Evolutionary conservation across 1,140 invertebrate genomes (phyloP).

Genomic region (Radopholus similis): DNA sequence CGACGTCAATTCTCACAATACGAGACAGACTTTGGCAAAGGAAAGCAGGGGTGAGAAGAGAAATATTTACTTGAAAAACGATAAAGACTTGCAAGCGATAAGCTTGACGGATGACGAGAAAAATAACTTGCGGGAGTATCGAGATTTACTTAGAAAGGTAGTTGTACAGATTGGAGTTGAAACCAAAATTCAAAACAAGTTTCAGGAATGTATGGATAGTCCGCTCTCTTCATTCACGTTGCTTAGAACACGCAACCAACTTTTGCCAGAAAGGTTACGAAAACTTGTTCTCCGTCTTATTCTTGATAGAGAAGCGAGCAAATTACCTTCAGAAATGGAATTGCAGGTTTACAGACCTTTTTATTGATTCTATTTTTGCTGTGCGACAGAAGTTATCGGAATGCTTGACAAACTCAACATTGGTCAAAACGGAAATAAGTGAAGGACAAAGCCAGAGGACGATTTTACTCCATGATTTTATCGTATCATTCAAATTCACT

Average conservation of each 20-base stretch:
- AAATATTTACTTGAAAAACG: too few relatives aligned
- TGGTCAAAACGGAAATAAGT: neutral
- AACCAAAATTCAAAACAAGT: too few relatives aligned
- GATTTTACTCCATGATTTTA: neutral
- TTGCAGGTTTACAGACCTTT: neutral
- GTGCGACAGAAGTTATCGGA: slow-evolving; percentile 4
- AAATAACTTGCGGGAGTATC: neutral
- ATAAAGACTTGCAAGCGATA: too few relatives aligned
- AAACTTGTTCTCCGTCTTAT: neutral
- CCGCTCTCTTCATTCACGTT: too few relatives aligned
- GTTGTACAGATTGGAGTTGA: too few relatives aligned
- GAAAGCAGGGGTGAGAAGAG: too few relatives aligned
- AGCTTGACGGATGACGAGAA: neutral
- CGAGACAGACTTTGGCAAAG: too few relatives aligned
- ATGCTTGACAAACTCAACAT: neutral
- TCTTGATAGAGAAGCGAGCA: neutral
- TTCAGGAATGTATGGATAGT: too few relatives aligned
- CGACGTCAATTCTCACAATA: too few relatives aligned
- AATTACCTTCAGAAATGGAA: neutral
- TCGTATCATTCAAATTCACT: neutral
- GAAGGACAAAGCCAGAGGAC: slow-evolving; percentile 3
- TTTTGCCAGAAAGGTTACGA: neutral
- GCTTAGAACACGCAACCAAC: neutral
- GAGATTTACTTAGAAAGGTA: neutral
- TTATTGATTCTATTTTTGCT: neutral